Base-by-base conservation (phyloP, 2,888 invertebrate genomes). In the Apotomis turbidana region DNA sequence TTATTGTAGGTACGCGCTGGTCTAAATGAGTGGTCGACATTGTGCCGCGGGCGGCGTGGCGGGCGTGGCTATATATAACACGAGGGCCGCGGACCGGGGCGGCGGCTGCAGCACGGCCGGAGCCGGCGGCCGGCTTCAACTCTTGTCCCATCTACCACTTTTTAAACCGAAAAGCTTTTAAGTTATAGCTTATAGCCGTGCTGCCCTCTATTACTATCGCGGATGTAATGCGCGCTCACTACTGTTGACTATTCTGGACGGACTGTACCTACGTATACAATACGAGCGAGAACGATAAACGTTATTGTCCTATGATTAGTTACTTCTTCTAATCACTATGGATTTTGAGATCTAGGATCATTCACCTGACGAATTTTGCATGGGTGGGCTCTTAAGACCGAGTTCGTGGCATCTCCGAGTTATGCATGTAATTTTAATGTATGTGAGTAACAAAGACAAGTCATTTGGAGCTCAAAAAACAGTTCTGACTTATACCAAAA, bases 1-100 rank as follows among this genome's bases (percentile, higher is more conserved):
- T 68, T 72, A 72, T 68, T 68, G 72, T 68, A 27, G 27, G 27
- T 27, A 68, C 54, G 38, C 54, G 59, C 62, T 68, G 72, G 68
- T 68, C 63, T 80, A 84, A 82, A 84, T 81, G 83, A 87, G 88
- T 86, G 84, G 87, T 87, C 85, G 87, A 86, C 86, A 83, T 89
- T 89, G 89, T 90, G 85, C 27, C 27, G 81, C 83, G 85, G 79
- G 75, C 81, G 76, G 80, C 80, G 78, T 83, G 87, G 90, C 89
- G 87, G 88, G 91, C 89, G 87, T 82, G 87, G 88, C 92, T 93
- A 93, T 88, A 91, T 91, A 86, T 92, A 93, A 85, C 83, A 86
- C 88, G 91, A 91, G 92, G 91, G 90, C 90, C 88, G 88, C 83
- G 69, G 44, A 49, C 69, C 67, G 58, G 71, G 64, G 64, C 68